A percentile compares a stretch with the other conserved stretches of the same genome.
These are phyloP conservation scores for Epinephelus coioides DNA, from an alignment of 2,797 vertebrate species.

Conservation along the genomic window DNA sequence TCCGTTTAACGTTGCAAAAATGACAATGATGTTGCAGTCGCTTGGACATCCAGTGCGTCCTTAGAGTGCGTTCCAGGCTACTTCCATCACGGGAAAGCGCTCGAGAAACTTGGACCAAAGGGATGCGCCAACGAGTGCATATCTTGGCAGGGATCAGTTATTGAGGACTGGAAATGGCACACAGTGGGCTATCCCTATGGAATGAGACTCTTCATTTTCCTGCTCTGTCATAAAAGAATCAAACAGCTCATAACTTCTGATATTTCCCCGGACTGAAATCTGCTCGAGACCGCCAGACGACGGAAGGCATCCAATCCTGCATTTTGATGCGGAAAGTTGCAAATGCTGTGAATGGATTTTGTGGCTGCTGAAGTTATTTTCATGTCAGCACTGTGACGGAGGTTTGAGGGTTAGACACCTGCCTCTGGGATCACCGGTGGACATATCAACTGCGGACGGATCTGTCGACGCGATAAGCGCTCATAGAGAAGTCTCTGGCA, in stretches of 20 bases:
- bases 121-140: constrained; percentile 69
- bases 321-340: constrained; percentile 75
- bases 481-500: constrained; percentile 71
- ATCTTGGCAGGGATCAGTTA: constrained; percentile 70
- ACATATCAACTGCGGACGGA: constrained; percentile 55
- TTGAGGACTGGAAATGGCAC: constrained; percentile 69
- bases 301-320: constrained; percentile 45
- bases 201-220: constrained; percentile 44
- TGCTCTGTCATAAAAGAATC: constrained; percentile 42
- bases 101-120: constrained; percentile 77
- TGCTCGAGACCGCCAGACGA: constrained; percentile 36
- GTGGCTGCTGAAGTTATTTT: constrained; percentile 69
- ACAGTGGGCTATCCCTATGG: constrained; percentile 46
- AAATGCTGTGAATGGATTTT: constrained; percentile 68
- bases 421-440: constrained; percentile 73
- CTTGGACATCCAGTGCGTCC: constrained; percentile 41
- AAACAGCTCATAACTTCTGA: constrained; percentile 48
- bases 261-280: constrained; percentile 38
- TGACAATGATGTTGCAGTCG: constrained; percentile 35
- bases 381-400: constrained; percentile 63
- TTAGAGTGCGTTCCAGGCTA: constrained; percentile 49
- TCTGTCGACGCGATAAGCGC: constrained; percentile 57
- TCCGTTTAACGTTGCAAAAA: constrained; percentile 17
- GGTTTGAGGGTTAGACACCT: constrained; percentile 79
- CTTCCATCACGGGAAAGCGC: constrained; percentile 37